Evolutionary conservation across 2,888 invertebrate genomes (phyloP).

Genomic region (Belgica antarctica): DNA sequence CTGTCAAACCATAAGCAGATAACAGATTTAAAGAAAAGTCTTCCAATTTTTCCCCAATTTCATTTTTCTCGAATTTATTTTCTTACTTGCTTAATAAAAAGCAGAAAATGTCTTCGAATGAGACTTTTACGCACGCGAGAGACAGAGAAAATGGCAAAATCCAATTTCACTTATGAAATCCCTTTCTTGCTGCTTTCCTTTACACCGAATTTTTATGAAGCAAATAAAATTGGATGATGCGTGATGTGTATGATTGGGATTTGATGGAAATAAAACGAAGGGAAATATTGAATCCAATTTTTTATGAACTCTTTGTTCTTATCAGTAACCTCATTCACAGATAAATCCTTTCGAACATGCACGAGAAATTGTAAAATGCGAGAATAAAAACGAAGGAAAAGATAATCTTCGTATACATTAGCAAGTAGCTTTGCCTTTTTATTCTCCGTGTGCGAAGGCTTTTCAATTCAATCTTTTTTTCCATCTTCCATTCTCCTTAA

Average conservation of each 20-base stretch:
- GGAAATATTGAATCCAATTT: conserved; percentile 12
- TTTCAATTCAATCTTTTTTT: conserved; percentile 16
- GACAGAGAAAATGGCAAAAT: conserved; percentile 14
- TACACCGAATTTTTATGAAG: not conserved
- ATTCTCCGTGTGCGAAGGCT: not conserved
- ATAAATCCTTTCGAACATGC: not conserved
- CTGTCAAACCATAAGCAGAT: no score
- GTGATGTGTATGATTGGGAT: conserved; percentile 25
- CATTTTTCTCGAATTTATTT: no score
- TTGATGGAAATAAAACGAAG: not conserved
- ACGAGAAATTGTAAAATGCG: conserved; percentile 32
- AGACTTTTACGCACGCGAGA: conserved; percentile 12
- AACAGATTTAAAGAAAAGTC: no score
- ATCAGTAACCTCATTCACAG: conserved; percentile 22
- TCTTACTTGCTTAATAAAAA: not conserved
- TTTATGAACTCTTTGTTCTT: conserved; percentile 6
- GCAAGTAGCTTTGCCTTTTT: conserved; percentile 34
- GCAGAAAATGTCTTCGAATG: not conserved
- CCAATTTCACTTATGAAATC: conserved; percentile 18
- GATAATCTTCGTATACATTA: conserved; percentile 36
- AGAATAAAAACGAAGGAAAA: conserved; percentile 17
- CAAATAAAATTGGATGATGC: conserved; percentile 19
- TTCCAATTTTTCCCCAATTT: no score
- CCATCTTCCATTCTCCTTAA: conserved; percentile 16
- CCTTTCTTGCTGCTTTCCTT: not conserved